Evolutionary conservation across 2,888 invertebrate species (phyloP).

Genomic region (Agrochola macilenta): DNA sequence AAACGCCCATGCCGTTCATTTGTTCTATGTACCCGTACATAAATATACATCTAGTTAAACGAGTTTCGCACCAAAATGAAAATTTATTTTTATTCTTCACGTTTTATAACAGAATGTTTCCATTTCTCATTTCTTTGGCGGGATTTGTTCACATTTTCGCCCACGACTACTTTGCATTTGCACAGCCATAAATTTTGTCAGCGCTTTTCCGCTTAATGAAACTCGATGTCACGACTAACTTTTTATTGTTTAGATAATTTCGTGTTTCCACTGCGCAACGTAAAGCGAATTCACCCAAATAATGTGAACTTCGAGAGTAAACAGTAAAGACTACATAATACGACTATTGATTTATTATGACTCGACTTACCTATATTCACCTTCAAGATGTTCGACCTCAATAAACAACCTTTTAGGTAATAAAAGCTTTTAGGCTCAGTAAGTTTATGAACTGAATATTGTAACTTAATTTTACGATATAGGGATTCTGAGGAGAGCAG

Average conservation of each 20-base stretch:
- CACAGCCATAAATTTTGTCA: constrained; percentile 78
- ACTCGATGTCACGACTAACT: constrained; percentile 79
- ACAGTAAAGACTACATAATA: constrained; percentile 47
- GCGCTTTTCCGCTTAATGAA: constrained; percentile 81
- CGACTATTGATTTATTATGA: constrained; percentile 72
- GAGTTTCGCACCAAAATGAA: constrained; percentile 69
- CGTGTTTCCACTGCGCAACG: constrained; percentile 65
- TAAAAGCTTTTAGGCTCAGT: constrained; percentile 67
- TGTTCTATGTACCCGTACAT: constrained; percentile 27
- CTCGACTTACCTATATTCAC: constrained; percentile 71
- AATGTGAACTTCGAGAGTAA: constrained; percentile 61
- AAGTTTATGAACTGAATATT: constrained; percentile 63
- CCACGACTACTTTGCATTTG: constrained; percentile 79
- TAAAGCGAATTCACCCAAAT: constrained; percentile 57
- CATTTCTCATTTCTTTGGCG: constrained; percentile 76
- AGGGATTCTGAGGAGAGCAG: constrained; percentile 83
- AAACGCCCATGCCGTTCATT: constrained; percentile 33
- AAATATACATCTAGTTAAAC: constrained; percentile 52
- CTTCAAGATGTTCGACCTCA: constrained; percentile 69
- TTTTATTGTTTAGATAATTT: constrained; percentile 74
- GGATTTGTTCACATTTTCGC: constrained; percentile 81
- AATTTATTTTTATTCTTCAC: constrained; percentile 75
- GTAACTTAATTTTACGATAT: constrained; percentile 51
- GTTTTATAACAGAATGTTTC: constrained; percentile 77
- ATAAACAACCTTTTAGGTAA: constrained; percentile 68